Conservation (phyloP, 2,113 vertebrate genomes). For the Isichthys henryi region DNA sequence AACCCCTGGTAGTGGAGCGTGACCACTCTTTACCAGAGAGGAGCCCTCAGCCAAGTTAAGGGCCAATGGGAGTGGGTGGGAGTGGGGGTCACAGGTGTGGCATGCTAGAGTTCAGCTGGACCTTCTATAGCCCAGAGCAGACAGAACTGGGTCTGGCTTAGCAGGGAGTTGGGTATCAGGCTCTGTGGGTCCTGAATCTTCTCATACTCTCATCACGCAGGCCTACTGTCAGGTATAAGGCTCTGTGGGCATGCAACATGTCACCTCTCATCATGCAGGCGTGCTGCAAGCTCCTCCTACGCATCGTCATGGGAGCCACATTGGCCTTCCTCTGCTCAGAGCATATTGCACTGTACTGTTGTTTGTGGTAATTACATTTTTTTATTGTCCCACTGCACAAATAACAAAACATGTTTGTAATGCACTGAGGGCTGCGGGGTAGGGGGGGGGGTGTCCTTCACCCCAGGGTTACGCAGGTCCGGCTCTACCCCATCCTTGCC, state of each 20-base stretch:
- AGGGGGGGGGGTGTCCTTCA: constrained; percentile 29
- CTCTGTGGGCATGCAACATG: too few species aligned
- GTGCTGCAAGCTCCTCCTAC: not conserved
- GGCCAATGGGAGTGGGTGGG: not conserved
- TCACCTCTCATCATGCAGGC: not conserved
- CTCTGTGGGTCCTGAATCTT: not conserved
- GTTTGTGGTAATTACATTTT: not conserved
- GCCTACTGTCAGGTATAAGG: not conserved
- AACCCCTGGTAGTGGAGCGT: not conserved
- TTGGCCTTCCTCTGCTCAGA: not conserved
- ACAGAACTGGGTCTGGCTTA: constrained; percentile 10
- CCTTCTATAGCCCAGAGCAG: not conserved
- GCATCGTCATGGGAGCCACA: not conserved
- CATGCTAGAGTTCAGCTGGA: not conserved
- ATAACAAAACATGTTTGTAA: not conserved
- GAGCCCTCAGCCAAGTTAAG: not conserved
- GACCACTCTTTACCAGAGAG: not conserved
- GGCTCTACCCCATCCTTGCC: too few species aligned
- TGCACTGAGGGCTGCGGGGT: constrained; percentile 26
- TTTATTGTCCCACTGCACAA: not conserved
- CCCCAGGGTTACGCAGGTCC: not conserved
- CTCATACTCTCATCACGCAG: not conserved
- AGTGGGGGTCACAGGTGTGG: not conserved
- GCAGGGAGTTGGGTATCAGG: not conserved
- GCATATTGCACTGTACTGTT: not conserved